phyloP scores from a whole-genome alignment of 2,113 vertebrate species.

The Hippocampus comes region DNA sequence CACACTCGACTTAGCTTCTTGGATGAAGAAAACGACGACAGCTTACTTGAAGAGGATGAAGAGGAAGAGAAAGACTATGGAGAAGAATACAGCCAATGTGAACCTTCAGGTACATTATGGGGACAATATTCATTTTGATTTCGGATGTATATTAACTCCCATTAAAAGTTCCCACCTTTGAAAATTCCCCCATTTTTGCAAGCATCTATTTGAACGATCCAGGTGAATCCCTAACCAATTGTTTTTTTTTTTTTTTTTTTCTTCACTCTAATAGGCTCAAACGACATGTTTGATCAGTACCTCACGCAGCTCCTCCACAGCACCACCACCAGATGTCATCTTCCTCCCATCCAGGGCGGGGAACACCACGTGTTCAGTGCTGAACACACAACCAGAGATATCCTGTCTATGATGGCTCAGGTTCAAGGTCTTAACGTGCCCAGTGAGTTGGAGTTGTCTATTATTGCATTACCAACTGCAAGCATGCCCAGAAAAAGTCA shows the following conservation, averaged over 20 bases:
- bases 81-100: constrained; percentile 68
- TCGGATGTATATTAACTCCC: not conserved
- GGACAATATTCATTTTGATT: not conserved
- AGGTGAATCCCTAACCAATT: not conserved
- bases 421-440: constrained; percentile 86
- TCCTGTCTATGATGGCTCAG: constrained; percentile 91
- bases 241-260: not conserved
- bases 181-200: too few relatives aligned
- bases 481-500: too few relatives aligned
- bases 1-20: constrained; percentile 92
- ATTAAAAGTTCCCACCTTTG: too few relatives aligned
- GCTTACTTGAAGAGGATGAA: constrained; percentile 75
- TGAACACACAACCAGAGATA: constrained; percentile 88
- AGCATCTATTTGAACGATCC: too few relatives aligned
- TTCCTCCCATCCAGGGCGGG: constrained; percentile 81
- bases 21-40: constrained; percentile 82
- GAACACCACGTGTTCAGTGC: constrained; percentile 85
- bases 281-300: constrained; percentile 87
- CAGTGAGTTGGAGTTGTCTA: constrained; percentile 71
- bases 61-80: constrained; percentile 73
- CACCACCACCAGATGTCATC: constrained; percentile 77
- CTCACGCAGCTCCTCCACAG: constrained; percentile 86
- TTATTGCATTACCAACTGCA: too few relatives aligned
- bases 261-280: constrained; percentile 61
- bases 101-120: constrained; percentile 65